Base-by-base conservation (phyloP, 1,140 invertebrate species). In the Lordiphosa collinella region DNA sequence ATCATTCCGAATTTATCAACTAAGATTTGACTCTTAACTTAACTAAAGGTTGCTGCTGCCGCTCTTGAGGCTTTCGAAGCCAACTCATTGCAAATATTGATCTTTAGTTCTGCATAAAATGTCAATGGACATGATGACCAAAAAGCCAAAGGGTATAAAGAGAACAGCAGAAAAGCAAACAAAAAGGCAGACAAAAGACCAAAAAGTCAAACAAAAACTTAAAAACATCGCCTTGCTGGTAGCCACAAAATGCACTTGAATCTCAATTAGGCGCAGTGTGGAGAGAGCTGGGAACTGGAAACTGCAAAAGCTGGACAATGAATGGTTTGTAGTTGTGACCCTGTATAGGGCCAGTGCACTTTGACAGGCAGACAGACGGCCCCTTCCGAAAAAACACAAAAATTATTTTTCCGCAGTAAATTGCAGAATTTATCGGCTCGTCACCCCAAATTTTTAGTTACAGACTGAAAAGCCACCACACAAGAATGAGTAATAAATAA, bases 371-470 rank as follows among this genome's bases (percentile, higher is more conserved):
- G 29, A 29, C 25, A 44, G n/a, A n/a, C 34, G 16, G 11, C 29
- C 40, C n/a, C 34, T 10, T 14, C 10, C 9, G 0, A n/a, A 29
- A 29, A 61, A 46, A 44, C 10, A 40, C 31, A 43, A 43, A 43
- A 43, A 43, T 25, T 13, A 31, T 14, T 43, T 37, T 7, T 38
- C 49, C 40, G 55, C 50, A 55, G 48, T 58, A 61, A 61, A 64
- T 67, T 38, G 67, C 52, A 37, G 49, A 66, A 80, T 82, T 71
- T 80, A 80, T 82, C 65, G 70, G 54, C 46, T 56, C 40, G 60
- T 43, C 75, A 80, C 75, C 76, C 76, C 63, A 76, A 75, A 8
- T 82, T 69, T 73, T 66, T 36, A 78, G 73, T 62, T 79, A 55
- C 56, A 56, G 51, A 53, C 52, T 51, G 34, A 47, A 51, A 66